phyloP scores from a whole-genome alignment of 1,140 invertebrate species.

The Tetramorium simillimum region DNA sequence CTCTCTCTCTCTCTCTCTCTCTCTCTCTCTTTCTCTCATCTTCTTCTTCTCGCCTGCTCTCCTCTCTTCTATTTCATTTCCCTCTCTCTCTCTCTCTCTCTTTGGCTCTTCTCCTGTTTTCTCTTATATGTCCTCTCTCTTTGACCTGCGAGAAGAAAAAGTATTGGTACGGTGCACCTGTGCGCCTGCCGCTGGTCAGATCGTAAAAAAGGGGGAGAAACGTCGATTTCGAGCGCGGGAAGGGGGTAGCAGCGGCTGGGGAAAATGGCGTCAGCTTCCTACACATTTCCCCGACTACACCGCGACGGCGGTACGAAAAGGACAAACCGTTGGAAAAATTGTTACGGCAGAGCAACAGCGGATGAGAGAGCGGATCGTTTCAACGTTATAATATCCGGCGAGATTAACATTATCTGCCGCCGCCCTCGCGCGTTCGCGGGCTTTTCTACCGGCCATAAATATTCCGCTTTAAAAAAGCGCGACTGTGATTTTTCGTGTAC shows the following conservation, averaged over 20 bases:
- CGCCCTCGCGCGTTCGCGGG: conserved; percentile 13
- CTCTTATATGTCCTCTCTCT: conserved; percentile 23
- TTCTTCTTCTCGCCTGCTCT: conserved; percentile 12
- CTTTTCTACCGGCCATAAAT: conserved; percentile 46
- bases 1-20: conserved; percentile 21
- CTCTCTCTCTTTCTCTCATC: conserved; percentile 18
- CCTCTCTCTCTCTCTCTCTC: not conserved
- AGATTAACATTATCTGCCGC: conserved; percentile 55
- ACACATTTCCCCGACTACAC: conserved; percentile 14
- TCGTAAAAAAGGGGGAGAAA: conserved; percentile 63
- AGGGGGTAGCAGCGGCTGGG: conserved; percentile 50
- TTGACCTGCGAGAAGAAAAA: conserved; percentile 50
- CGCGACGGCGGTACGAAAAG: conserved; percentile 8
- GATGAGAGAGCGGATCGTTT: conserved; percentile 39
- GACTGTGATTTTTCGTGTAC: conserved; percentile 31
- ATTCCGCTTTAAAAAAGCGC: conserved; percentile 46
- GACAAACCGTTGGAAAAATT: conserved; percentile 47
- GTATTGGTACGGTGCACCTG: conserved; percentile 71
- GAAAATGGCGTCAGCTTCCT: conserved; percentile 69
- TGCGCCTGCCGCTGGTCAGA: conserved; percentile 56
- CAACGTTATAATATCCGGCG: conserved; percentile 57
- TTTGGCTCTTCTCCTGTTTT: conserved; percentile 28
- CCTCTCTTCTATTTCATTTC: not conserved
- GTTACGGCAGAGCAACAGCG: not conserved
- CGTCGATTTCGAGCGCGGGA: conserved; percentile 60